Evolutionary conservation across 2,797 vertebrate genomes (phyloP).

Genomic region (Labroides dimidiatus): DNA sequence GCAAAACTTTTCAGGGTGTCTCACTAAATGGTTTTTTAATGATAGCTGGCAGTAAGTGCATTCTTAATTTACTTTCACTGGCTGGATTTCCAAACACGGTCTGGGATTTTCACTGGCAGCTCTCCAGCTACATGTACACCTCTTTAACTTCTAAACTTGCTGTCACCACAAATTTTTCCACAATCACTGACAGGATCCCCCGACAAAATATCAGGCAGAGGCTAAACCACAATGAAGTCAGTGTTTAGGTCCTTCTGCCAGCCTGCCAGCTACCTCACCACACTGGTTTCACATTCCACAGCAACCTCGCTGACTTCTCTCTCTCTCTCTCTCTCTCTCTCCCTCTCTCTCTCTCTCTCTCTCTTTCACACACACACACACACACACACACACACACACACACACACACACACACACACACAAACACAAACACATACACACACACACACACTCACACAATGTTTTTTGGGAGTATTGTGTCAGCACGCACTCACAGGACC

Average conservation of each 20-base stretch:
- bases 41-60: constrained; percentile 49
- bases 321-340: constrained; percentile 3
- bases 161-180: constrained; percentile 63
- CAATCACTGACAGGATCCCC: constrained; percentile 68
- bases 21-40: constrained; percentile 54
- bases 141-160: constrained; percentile 62
- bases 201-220: constrained; percentile 74
- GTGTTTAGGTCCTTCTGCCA: constrained; percentile 70
- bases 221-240: constrained; percentile 80
- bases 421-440: constrained; percentile 53
- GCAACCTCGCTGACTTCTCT: constrained; percentile 65
- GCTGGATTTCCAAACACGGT: constrained; percentile 29
- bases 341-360: constrained; percentile 22
- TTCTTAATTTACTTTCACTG: constrained; percentile 54
- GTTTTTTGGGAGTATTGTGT: constrained; percentile 62
- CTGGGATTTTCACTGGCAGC: constrained; percentile 50
- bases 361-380: constrained; percentile 30
- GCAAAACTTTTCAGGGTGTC: constrained; percentile 39
- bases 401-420: constrained; percentile 64
- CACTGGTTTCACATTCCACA: constrained; percentile 75
- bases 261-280: constrained; percentile 69
- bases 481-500: constrained; percentile 63
- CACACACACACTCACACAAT: constrained; percentile 42
- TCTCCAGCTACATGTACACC: constrained; percentile 58
- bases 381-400: constrained; percentile 41